These are phyloP conservation scores for Drosophila phalerata DNA, from an alignment of 2,888 invertebrate genomes.

Conservation along the genomic window DNA sequence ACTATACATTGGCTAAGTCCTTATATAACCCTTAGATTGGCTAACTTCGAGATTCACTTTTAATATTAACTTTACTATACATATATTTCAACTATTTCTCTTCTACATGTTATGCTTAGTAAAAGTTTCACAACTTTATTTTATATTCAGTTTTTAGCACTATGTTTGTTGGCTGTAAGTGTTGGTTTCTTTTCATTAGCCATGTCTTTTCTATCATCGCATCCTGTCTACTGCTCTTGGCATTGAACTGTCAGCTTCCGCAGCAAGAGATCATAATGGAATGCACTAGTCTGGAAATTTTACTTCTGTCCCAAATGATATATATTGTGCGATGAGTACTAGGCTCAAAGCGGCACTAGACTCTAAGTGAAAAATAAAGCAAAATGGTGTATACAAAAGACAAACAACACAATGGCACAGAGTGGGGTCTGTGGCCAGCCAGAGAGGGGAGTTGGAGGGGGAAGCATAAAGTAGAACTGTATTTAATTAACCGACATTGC, in stretches of 20 bases:
- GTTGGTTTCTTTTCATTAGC: constrained; percentile 3
- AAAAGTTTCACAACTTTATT: neutral
- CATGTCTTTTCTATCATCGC: constrained; percentile 2
- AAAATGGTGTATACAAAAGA: constrained; percentile 62
- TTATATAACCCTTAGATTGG: no score
- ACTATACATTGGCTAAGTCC: no score
- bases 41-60: no score
- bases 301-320: constrained; percentile 40
- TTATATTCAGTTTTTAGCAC: neutral
- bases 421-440: neutral
- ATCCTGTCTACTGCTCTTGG: constrained; percentile 33
- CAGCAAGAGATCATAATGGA: constrained; percentile 31
- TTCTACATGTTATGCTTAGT: no score
- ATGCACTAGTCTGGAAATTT: constrained; percentile 33
- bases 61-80: no score
- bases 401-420: constrained; percentile 60
- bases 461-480: constrained; percentile 79
- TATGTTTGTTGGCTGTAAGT: constrained; percentile 25
- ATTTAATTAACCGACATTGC: constrained; percentile 84
- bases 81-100: no score
- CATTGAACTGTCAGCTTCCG: constrained; percentile 51
- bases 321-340: constrained; percentile 43
- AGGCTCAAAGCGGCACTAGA: constrained; percentile 48
- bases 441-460: neutral
- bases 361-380: constrained; percentile 68